Evolutionary conservation across 2,888 invertebrate species (phyloP).

Genomic region (Cylloceria caligata): DNA sequence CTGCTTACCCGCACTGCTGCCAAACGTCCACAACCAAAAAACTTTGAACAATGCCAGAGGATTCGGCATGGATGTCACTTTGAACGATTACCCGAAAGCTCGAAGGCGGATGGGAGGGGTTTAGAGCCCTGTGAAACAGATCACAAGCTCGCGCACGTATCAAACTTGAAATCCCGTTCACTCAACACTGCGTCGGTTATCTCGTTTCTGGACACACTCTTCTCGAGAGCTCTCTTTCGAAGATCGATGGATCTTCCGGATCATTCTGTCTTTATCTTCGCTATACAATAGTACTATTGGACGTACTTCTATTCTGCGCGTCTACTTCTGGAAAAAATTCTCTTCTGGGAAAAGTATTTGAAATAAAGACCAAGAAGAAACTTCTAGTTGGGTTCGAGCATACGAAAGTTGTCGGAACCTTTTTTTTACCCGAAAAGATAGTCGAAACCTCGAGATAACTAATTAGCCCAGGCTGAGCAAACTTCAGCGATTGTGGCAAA

Average conservation of each 20-base stretch:
- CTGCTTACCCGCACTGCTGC: neutral
- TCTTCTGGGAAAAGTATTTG: neutral
- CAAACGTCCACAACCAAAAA: neutral
- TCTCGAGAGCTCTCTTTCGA: slow-evolving; percentile 14
- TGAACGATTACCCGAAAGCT: slow-evolving; percentile 31
- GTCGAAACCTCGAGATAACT: neutral
- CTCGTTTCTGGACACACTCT: slow-evolving; percentile 22
- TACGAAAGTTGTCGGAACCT: slow-evolving; percentile 32
- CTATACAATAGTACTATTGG: slow-evolving; percentile 16
- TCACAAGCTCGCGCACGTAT: slow-evolving; percentile 8
- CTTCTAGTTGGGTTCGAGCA: neutral
- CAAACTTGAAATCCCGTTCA: slow-evolving; percentile 30
- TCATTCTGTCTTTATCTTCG: slow-evolving; percentile 10
- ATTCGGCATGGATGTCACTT: slow-evolving; percentile 31
- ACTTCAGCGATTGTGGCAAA: neutral
- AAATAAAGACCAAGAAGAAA: neutral
- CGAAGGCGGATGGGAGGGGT: neutral
- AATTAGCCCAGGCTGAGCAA: slow-evolving; percentile 12
- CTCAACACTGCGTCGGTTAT: slow-evolving; percentile 18
- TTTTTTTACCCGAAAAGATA: slow-evolving; percentile 11
- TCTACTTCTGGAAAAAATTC: slow-evolving; percentile 19
- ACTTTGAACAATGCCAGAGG: slow-evolving; percentile 37
- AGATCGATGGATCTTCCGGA: slow-evolving; percentile 44
- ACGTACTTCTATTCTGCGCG: neutral
- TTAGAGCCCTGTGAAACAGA: slow-evolving; percentile 21